Percentiles rank a stretch among this genome's conserved stretches.
Conservation (phyloP, 2,113 vertebrate species). For the Pelusios castaneus region DNA sequence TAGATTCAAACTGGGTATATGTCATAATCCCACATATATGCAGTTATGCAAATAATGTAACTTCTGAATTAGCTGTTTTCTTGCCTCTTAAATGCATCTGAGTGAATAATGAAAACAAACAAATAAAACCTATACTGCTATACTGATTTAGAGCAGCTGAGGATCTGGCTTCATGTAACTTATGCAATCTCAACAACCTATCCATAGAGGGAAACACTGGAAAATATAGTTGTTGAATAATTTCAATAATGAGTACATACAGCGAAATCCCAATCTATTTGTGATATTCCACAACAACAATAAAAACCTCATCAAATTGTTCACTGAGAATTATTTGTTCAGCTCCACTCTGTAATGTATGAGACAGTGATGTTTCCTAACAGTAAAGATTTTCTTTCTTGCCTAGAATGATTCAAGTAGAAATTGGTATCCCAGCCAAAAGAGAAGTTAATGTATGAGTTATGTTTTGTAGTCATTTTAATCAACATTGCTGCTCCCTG, state of each 20-base stretch:
- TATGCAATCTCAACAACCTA: neutral
- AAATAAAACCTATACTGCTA: neutral
- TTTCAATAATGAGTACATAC: slow-evolving; percentile 68
- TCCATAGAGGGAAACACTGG: slow-evolving; percentile 17
- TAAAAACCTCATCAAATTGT: slow-evolving; percentile 52
- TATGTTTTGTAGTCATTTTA: slow-evolving; percentile 66
- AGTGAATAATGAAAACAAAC: too few relatives aligned
- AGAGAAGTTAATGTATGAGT: slow-evolving; percentile 70
- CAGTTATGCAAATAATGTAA: fast-evolving
- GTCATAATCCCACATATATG: fast-evolving
- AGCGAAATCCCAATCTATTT: slow-evolving; percentile 63
- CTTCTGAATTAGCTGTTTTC: neutral
- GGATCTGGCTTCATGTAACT: neutral
- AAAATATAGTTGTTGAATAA: slow-evolving; percentile 62
- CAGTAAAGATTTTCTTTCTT: slow-evolving; percentile 67
- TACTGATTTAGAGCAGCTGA: neutral
- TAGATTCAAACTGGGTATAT: neutral
- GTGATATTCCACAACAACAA: slow-evolving; percentile 13
- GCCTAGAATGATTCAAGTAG: slow-evolving; percentile 56
- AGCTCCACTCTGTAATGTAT: slow-evolving; percentile 57
- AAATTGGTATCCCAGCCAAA: slow-evolving; percentile 72
- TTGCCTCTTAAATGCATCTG: neutral
- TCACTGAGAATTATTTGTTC: slow-evolving; percentile 65
- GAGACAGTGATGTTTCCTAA: slow-evolving; percentile 64
- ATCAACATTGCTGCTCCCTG: slow-evolving; percentile 59